A percentile compares a stretch with the other conserved stretches of the same genome.
Evolutionary conservation across 2,113 vertebrate species (phyloP).

Genomic region (Machaerirhynchus nigripectus): DNA sequence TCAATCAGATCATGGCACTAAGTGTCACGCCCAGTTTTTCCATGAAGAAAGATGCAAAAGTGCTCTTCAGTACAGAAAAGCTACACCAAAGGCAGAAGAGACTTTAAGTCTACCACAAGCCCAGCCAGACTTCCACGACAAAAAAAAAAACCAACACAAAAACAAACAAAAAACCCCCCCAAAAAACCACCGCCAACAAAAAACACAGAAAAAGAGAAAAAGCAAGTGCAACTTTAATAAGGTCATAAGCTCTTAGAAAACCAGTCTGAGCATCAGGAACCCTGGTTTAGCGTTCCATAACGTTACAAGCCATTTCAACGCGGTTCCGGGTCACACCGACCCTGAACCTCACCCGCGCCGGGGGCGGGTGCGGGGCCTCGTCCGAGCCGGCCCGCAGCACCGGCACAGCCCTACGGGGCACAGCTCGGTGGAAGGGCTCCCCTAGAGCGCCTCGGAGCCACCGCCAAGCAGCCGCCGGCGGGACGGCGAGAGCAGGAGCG

Average conservation of each 20-base stretch:
- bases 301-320: fast-evolving
- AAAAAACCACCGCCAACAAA: too few species aligned
- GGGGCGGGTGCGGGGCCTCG: not conserved
- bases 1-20: not conserved
- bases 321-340: not conserved
- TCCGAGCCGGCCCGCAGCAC: too few species aligned
- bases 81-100: not conserved
- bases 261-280: fast-evolving
- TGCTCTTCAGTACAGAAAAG: not conserved
- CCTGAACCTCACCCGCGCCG: not conserved
- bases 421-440: fast-evolving
- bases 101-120: not conserved
- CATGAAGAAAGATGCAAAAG: not conserved
- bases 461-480: not conserved
- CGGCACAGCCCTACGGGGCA: not conserved
- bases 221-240: fast-evolving
- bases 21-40: not conserved
- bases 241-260: not conserved
- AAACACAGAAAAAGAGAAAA: not conserved
- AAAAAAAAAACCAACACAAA: too few species aligned
- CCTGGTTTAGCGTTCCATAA: fast-evolving
- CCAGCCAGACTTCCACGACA: not conserved
- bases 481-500: not conserved
- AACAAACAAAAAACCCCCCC: too few species aligned
- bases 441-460: not conserved